Base-by-base conservation (phyloP, 2,797 vertebrate species). In the Huso huso region DNA sequence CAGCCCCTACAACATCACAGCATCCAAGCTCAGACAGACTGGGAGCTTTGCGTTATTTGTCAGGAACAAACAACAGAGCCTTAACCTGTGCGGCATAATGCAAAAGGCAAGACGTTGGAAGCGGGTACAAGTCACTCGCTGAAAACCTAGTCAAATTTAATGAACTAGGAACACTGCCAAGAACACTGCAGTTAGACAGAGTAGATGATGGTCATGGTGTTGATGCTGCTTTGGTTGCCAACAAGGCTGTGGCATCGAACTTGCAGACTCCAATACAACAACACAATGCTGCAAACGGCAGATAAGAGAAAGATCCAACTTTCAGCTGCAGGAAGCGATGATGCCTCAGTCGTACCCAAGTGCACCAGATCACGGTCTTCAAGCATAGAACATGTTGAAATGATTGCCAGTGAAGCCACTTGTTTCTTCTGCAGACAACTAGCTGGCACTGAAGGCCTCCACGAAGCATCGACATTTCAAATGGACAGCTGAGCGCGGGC, bases 341-440 rank as follows among this genome's bases (percentile, higher is more conserved):
- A 62, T 15, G 23, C 6, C 6, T 9, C 12, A 62, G 61, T 13
- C 23, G 37, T 48, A 37, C 6, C 8, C 61, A 62, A 62, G 48
- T 3, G 18, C 37, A 62, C 37, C 15, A 62, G 61, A 12, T 62
- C 15, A 23, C 23, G 37, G 10, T 48, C 61, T 9, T 48, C 8
- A 12, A 62, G 61, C 9, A 62, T 13, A 8, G 61, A 49, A 11
- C 11, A 37, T 8, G 15, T 48, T 11, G 10, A 7, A 48, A 23
- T 37, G 8, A 1, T 8, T 37, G 37, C 37, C 37, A 37, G 37
- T 37, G 37, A 37, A 37, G 37, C 37, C 5, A 37, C 37, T 7
- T 62, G 15, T 62, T 62, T 62, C 61, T 62, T 7, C 61, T 62
- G 61, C 12, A 10, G 13, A 48, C 61, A 62, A 48, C 7, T 10